phyloP scores from a whole-genome alignment of 2,113 vertebrate genomes.

The Xenopus laevis region DNA sequence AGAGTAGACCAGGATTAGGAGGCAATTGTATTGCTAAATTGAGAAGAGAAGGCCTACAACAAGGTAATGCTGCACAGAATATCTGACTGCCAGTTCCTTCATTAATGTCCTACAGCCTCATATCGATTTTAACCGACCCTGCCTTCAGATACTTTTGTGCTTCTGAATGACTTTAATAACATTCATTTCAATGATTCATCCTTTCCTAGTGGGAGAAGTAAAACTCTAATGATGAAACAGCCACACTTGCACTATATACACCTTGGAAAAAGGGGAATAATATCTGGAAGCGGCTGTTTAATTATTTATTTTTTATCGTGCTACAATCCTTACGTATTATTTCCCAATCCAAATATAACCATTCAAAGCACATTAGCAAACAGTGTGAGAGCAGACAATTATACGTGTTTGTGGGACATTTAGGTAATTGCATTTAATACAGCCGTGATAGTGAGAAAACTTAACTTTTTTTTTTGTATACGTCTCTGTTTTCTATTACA shows the following conservation, averaged over 20 bases:
- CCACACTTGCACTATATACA: not conserved
- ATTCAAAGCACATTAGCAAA: slow-evolving; percentile 41
- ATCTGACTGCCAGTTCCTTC: slow-evolving; percentile 7
- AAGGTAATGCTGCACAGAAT: slow-evolving; percentile 38
- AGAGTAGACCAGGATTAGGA: slow-evolving; percentile 29
- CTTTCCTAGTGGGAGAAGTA: slow-evolving; percentile 13
- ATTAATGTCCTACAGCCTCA: slow-evolving; percentile 31
- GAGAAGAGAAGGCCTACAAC: slow-evolving; percentile 15
- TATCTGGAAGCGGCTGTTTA: slow-evolving; percentile 8
- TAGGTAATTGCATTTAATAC: slow-evolving; percentile 35
- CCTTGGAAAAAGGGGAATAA: not conserved
- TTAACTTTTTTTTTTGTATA: not conserved
- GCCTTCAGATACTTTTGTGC: slow-evolving; percentile 17
- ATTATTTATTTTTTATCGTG: slow-evolving; percentile 29
- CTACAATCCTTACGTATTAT: slow-evolving; percentile 32
- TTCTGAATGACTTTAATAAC: slow-evolving; percentile 13
- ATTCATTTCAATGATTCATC: slow-evolving; percentile 16
- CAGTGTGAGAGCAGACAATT: slow-evolving; percentile 38
- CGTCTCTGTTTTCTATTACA: no score
- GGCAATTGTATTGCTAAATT: slow-evolving; percentile 36
- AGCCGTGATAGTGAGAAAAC: slow-evolving; percentile 5
- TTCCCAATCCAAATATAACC: slow-evolving; percentile 42
- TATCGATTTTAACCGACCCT: slow-evolving; percentile 36
- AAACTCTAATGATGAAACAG: slow-evolving; percentile 7
- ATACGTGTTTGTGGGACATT: slow-evolving; percentile 20